Evolutionary conservation across 2,888 invertebrate genomes (phyloP).

Genomic region (Scaptodrosophila latifasciaeformis): DNA sequence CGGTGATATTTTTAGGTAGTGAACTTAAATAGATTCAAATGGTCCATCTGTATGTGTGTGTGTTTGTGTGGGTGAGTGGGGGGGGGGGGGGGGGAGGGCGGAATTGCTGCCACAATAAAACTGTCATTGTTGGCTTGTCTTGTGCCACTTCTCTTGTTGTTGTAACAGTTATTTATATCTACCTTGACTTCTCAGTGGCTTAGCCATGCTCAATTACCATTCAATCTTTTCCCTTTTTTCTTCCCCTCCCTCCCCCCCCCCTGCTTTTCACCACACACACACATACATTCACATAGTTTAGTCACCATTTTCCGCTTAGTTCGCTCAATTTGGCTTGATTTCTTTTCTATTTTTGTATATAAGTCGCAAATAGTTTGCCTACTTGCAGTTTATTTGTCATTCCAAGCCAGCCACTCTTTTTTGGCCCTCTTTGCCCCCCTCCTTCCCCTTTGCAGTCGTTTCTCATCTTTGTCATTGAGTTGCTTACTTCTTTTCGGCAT

Average conservation of each 20-base stretch:
- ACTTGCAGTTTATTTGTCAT: slow-evolving; percentile 1
- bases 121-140: neutral
- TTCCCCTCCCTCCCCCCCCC: too few relatives aligned
- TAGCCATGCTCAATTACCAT: slow-evolving; percentile 1
- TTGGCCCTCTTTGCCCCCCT: neutral
- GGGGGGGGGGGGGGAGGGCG: too few relatives aligned
- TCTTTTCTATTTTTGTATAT: too few relatives aligned
- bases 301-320: neutral
- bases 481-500: slow-evolving; percentile 20
- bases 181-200: neutral
- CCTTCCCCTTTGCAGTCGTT: neutral
- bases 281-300: neutral
- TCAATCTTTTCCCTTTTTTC: neutral
- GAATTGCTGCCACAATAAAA: neutral
- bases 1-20: too few relatives aligned
- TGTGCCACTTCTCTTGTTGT: too few relatives aligned
- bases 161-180: neutral
- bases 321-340: too few relatives aligned
- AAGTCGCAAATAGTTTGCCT: neutral
- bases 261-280: too few relatives aligned
- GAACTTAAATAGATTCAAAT: too few relatives aligned
- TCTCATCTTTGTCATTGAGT: slow-evolving; percentile 13
- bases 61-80: too few relatives aligned
- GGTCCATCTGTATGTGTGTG: too few relatives aligned
- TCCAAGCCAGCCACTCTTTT: neutral